Conservation (phyloP, 2,888 invertebrate species). For the Gandaritis pyraliata region DNA sequence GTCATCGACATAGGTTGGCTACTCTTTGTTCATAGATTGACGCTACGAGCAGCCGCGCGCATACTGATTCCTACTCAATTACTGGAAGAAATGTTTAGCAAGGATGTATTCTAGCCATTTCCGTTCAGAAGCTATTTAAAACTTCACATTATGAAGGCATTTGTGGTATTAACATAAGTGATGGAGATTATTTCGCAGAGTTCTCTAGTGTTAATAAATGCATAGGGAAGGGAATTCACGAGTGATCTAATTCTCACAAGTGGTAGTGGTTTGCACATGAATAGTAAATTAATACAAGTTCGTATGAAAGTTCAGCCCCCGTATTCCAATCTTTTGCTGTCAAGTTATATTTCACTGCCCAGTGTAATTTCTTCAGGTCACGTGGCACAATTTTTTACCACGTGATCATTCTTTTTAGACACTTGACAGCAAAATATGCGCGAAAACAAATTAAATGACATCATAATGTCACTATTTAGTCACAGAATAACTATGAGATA, state of each 20-base stretch:
- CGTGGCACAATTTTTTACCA: too few relatives aligned
- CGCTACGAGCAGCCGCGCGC: conserved; percentile 5
- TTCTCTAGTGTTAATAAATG: conserved; percentile 18
- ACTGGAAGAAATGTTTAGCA: conserved; percentile 26
- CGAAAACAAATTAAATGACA: too few relatives aligned
- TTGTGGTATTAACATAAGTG: background rate
- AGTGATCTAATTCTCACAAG: conserved; percentile 15
- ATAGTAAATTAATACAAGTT: background rate
- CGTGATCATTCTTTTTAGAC: too few relatives aligned
- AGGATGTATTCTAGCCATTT: conserved; percentile 23
- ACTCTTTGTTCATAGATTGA: conserved; percentile 10
- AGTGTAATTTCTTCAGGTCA: too few relatives aligned
- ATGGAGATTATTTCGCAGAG: conserved; percentile 18
- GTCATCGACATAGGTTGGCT: background rate
- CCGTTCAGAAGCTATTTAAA: conserved; percentile 25
- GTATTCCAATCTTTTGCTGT: too few relatives aligned
- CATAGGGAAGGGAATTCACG: conserved; percentile 8
- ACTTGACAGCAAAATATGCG: too few relatives aligned
- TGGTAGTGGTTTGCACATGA: background rate
- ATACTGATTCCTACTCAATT: conserved; percentile 26
- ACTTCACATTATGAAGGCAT: conserved; percentile 9
- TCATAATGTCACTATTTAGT: too few relatives aligned
- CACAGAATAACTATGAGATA: too few relatives aligned
- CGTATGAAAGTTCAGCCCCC: too few relatives aligned
- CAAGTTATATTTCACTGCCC: too few relatives aligned